Conservation (phyloP, 2,797 vertebrate genomes). For the Podargus strigoides region DNA sequence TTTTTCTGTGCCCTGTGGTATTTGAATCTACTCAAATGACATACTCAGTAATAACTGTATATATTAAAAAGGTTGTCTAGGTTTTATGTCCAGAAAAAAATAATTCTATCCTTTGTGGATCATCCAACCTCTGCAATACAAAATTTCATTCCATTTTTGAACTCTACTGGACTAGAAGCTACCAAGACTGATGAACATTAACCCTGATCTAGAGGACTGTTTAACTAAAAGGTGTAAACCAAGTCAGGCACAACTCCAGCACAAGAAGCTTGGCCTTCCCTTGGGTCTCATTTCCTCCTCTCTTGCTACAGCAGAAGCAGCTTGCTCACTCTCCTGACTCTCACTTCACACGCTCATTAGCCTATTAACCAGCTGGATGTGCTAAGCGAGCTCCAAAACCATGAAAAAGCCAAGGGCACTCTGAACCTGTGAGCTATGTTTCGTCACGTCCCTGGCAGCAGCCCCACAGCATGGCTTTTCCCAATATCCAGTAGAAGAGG, state of each 20-base stretch:
- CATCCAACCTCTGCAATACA: not conserved
- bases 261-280: not conserved
- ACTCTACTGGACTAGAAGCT: not conserved
- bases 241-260: not conserved
- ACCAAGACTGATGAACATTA: not conserved
- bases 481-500: not conserved
- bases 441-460: not conserved
- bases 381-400: not conserved
- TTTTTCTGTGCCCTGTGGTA: not conserved
- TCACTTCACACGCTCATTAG: not conserved
- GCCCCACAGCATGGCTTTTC: not conserved
- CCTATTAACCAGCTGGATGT: constrained; percentile 25
- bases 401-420: not conserved
- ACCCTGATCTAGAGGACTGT: not conserved
- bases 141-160: not conserved
- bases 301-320: constrained; percentile 17
- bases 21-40: not conserved
- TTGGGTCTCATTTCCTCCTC: not conserved
- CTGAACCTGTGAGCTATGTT: not conserved
- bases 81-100: not conserved
- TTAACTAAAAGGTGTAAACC: not conserved
- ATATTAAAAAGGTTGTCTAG: not conserved
- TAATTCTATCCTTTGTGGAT: not conserved
- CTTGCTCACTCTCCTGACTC: not conserved
- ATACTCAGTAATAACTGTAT: not conserved